Evolutionary conservation across 2,888 invertebrate genomes (phyloP), one percentile per base, ranked within the genome.

Genomic region (Spisula solida): DNA sequence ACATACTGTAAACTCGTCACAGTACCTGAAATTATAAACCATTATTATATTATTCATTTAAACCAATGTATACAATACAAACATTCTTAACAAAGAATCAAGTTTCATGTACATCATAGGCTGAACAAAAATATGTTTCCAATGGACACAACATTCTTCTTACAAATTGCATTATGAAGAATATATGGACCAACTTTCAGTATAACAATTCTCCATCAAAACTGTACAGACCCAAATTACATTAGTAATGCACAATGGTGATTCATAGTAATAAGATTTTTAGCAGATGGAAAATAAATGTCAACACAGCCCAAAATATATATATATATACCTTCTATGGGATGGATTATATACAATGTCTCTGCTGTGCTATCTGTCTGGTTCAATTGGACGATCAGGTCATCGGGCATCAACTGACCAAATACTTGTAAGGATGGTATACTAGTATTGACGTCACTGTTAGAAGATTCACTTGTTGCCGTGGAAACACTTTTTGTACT

Each of bases 1-100:
- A 99, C 96, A 25, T 97, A 97, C 95, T 97, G 97, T 94, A 99
- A 97, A 82, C 98, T 97, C 70, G 97, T 97, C 48, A 98, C 98
- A 90, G 91, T 91, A 34, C 96, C 96, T 95, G 91, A 41, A 92
- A 92, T 18, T 16, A 51, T 51, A 51, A 41, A 5, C 2, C 41
- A n/a, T n/a, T n/a, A n/a, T n/a, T n/a, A n/a, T n/a, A n/a, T 41
- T 8, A 41, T 8, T 51, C 16, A 51, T 51, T 51, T 16, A 14
- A 51, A 51, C 51, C 51, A 14, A 1, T 51, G 51, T 51, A 16
- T 16, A 51, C 6, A 8, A 12, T 16, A 16, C 51, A 51, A 51
- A 47, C 12, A 47, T 47, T 47, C 14, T 51, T 51, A 41, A 41
- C 41, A 41, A 41, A 41, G 4, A 41, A 41, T 5, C 4, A 5